A percentile compares a stretch with the other conserved stretches of the same genome.
phyloP scores from a whole-genome alignment of 1,140 invertebrate species.

The Temnothorax curvispinosus region DNA sequence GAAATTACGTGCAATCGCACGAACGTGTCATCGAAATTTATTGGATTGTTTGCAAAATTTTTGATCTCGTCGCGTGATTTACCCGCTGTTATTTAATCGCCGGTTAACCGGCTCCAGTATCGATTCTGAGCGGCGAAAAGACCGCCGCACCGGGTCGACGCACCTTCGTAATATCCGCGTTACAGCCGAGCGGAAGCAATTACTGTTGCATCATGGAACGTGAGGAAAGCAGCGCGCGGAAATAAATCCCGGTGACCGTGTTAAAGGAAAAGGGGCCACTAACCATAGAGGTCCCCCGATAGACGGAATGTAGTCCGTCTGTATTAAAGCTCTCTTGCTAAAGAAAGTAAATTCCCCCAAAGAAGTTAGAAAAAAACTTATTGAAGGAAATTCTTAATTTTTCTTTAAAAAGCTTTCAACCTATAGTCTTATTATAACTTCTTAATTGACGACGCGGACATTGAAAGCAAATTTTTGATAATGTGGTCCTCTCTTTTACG shows the following conservation, averaged over 20 bases:
- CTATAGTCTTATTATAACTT: background rate
- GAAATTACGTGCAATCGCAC: background rate
- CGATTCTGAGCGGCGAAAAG: constrained; percentile 30
- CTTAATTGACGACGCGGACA: background rate
- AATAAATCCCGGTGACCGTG: constrained; percentile 38
- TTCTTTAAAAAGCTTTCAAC: background rate
- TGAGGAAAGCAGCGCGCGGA: constrained; percentile 16
- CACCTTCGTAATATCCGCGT: constrained; percentile 46
- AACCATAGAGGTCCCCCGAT: background rate
- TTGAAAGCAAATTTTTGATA: background rate
- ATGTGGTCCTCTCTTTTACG: background rate
- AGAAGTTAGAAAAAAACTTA: background rate
- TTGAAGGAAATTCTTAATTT: background rate
- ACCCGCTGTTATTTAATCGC: background rate
- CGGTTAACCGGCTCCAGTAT: constrained; percentile 14
- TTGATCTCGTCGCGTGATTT: background rate
- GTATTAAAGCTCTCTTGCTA: background rate
- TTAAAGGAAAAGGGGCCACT: constrained; percentile 33
- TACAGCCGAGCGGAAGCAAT: constrained; percentile 25
- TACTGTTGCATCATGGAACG: constrained; percentile 10
- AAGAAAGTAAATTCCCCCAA: background rate
- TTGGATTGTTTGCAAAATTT: background rate
- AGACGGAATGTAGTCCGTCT: background rate
- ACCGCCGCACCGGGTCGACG: constrained; percentile 44
- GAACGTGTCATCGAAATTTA: background rate